phyloP scores from a whole-genome alignment of 2,113 vertebrate species.

The Oryzias javanicus region DNA sequence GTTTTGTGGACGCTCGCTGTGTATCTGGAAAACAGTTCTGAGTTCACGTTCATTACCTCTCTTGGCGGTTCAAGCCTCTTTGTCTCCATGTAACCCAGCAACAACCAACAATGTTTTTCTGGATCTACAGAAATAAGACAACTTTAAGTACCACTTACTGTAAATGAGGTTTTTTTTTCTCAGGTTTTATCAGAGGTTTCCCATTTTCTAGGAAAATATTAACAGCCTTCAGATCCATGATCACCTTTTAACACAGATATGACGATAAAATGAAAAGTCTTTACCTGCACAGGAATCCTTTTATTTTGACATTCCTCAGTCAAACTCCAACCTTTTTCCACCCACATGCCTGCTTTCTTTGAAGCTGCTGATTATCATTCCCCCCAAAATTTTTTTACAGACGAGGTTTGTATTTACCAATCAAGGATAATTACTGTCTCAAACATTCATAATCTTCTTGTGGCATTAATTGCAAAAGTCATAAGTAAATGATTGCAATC shows the following conservation, averaged over 20 bases:
- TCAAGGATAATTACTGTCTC: neutral
- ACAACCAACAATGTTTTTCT: too few relatives aligned
- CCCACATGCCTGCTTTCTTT: neutral
- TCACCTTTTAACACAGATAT: neutral
- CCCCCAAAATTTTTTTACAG: neutral
- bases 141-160: too few relatives aligned
- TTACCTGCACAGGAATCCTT: neutral
- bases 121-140: too few relatives aligned
- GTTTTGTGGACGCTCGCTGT: conserved; percentile 26
- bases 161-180: neutral
- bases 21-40: conserved; percentile 22
- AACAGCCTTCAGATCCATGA: neutral
- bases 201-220: neutral
- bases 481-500: too few relatives aligned
- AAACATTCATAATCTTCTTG: neutral
- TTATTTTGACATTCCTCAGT: neutral
- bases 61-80: conserved; percentile 16
- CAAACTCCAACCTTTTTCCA: conserved; percentile 2
- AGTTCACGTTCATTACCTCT: conserved; percentile 22
- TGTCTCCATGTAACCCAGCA: conserved; percentile 1
- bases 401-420: conserved; percentile 5
- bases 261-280: neutral
- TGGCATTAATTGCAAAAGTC: too few relatives aligned
- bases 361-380: conserved; percentile 2
- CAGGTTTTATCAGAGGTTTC: neutral